Percentiles rank a stretch among this genome's conserved stretches.
phyloP scores from a whole-genome alignment of 2,888 invertebrate species.

The Nemoura dubitans region DNA sequence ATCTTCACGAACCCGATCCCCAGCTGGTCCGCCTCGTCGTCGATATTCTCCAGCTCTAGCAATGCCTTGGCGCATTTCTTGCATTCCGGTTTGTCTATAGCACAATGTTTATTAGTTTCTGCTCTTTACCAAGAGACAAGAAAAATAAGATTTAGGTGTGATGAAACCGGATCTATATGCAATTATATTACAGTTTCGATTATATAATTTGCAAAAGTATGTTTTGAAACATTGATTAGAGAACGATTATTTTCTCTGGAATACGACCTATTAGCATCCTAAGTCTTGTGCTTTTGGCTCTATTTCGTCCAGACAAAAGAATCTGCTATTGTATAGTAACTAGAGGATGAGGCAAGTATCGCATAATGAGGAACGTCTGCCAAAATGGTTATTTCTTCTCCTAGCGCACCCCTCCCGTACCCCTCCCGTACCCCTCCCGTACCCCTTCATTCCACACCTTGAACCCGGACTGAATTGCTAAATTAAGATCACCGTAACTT shows the following conservation, averaged over 20 bases:
- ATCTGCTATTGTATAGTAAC: slow-evolving; percentile 25
- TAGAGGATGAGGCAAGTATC: slow-evolving; percentile 7
- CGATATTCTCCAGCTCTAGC: slow-evolving; percentile 92
- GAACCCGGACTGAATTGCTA: slow-evolving; percentile 41
- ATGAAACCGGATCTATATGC: too few species aligned
- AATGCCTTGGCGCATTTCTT: slow-evolving; percentile 91
- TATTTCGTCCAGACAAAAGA: slow-evolving; percentile 58
- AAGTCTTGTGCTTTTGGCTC: slow-evolving; percentile 59
- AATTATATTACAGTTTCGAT: too few species aligned
- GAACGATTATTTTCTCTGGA: not conserved
- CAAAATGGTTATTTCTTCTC: slow-evolving; percentile 35
- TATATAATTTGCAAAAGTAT: slow-evolving; percentile 53
- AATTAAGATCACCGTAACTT: slow-evolving; percentile 13
- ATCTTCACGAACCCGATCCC: slow-evolving; percentile 96
- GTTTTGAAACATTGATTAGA: not conserved
- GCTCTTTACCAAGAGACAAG: slow-evolving; percentile 52
- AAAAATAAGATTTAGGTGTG: too few species aligned
- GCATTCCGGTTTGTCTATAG: slow-evolving; percentile 89
- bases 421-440: slow-evolving; percentile 14
- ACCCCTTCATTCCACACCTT: slow-evolving; percentile 36
- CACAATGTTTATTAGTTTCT: slow-evolving; percentile 35
- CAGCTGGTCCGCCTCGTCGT: slow-evolving; percentile 92
- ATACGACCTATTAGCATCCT: slow-evolving; percentile 56
- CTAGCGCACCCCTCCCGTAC: slow-evolving; percentile 9
- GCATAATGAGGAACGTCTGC: slow-evolving; percentile 21